These are phyloP conservation scores for Thaleichthys pacificus DNA, from an alignment of 2,797 vertebrate genomes.

Conservation along the genomic window DNA sequence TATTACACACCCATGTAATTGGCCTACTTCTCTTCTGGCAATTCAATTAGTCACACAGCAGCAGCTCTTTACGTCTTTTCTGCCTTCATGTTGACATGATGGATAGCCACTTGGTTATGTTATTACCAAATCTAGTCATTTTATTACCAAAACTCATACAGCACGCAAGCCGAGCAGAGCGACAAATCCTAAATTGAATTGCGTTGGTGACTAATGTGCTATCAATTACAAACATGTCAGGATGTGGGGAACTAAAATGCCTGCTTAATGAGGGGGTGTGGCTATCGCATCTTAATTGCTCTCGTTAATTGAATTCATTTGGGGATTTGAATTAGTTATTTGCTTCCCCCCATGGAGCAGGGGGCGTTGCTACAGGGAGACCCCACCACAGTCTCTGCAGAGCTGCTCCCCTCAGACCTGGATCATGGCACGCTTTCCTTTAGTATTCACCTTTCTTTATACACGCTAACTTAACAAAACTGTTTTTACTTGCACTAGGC, in stretches of 20 bases:
- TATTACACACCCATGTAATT: slow-evolving; percentile 61
- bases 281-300: slow-evolving; percentile 45
- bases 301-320: slow-evolving; percentile 69
- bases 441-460: too few relatives aligned
- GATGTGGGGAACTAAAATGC: slow-evolving; percentile 65
- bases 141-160: slow-evolving; percentile 58
- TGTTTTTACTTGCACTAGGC: too few relatives aligned
- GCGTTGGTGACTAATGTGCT: slow-evolving; percentile 65
- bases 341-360: slow-evolving; percentile 30
- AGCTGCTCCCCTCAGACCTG: too few relatives aligned
- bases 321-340: slow-evolving; percentile 69
- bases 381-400: too few relatives aligned
- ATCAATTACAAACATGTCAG: slow-evolving; percentile 68
- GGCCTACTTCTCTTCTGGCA: slow-evolving; percentile 59
- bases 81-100: slow-evolving; percentile 50
- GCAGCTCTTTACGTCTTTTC: slow-evolving; percentile 29
- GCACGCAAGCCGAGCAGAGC: slow-evolving; percentile 48
- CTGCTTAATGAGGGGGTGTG: slow-evolving; percentile 66
- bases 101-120: slow-evolving; percentile 61
- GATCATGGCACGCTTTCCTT: too few relatives aligned
- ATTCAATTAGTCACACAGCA: slow-evolving; percentile 56
- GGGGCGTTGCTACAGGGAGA: too few relatives aligned
- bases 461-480: too few relatives aligned
- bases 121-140: slow-evolving; percentile 75
- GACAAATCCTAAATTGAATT: slow-evolving; percentile 67